A percentile compares a stretch with the other conserved stretches of the same genome.
phyloP scores from a whole-genome alignment of 1,140 invertebrate species.

The Ooceraea biroi region DNA sequence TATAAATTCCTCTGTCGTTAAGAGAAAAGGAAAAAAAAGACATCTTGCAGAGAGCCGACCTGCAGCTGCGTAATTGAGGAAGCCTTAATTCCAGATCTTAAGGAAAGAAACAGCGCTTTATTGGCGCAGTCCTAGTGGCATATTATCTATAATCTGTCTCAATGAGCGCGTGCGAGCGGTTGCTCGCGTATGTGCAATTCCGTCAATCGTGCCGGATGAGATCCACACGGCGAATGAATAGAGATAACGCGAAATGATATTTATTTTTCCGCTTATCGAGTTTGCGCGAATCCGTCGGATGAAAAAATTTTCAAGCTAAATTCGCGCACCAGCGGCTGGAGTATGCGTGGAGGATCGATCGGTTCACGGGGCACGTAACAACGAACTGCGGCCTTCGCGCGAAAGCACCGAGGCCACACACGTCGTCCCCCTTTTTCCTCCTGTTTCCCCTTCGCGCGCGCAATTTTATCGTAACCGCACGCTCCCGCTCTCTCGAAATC shows the following conservation, averaged over 20 bases:
- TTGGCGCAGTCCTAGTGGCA: constrained; percentile 19
- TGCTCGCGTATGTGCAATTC: constrained; percentile 23
- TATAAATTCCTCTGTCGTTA: too few species aligned
- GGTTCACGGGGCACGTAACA: constrained; percentile 41
- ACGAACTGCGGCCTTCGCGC: constrained; percentile 49
- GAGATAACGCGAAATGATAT: not conserved
- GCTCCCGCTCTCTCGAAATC: constrained; percentile 54
- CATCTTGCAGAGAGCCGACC: not conserved
- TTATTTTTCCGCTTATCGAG: too few species aligned
- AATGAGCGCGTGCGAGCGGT: constrained; percentile 26
- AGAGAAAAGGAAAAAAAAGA: not conserved
- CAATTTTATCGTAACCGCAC: constrained; percentile 17
- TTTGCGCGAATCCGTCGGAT: too few species aligned
- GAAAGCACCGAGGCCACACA: constrained; percentile 52
- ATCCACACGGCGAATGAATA: constrained; percentile 1
- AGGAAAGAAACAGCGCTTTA: constrained; percentile 32
- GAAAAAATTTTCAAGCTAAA: too few species aligned
- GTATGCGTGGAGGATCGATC: constrained; percentile 39
- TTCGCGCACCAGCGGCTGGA: not conserved
- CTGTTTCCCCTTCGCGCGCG: constrained; percentile 18
- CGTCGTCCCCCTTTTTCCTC: constrained; percentile 43
- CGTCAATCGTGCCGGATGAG: constrained; percentile 21
- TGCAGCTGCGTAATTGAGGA: constrained; percentile 14
- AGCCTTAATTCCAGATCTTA: constrained; percentile 32
- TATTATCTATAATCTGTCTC: constrained; percentile 54